Evolutionary conservation across 2,797 vertebrate genomes (phyloP).

Genomic region (Triplophysa bombifrons): DNA sequence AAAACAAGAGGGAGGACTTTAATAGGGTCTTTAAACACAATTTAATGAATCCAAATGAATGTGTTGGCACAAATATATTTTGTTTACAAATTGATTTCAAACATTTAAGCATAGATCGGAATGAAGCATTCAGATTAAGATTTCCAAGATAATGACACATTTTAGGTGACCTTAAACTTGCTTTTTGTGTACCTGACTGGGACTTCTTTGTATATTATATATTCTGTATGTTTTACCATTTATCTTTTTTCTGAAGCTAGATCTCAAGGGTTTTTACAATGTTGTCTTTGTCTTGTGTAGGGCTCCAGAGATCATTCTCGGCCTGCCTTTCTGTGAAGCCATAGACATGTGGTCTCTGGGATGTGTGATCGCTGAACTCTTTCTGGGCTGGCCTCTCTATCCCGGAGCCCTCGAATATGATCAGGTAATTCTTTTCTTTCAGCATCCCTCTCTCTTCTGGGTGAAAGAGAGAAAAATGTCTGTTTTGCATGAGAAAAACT

Average conservation of each 20-base stretch:
- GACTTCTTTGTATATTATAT: too few species aligned
- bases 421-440: conserved; percentile 82
- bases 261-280: not conserved
- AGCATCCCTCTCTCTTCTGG: not conserved
- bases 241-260: not conserved
- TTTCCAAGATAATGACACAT: too few species aligned
- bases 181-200: not conserved
- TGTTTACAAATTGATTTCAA: too few species aligned
- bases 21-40: too few species aligned
- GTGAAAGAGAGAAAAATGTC: too few species aligned
- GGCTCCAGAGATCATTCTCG: conserved; percentile 99
- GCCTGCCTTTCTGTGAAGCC: conserved; percentile 99
- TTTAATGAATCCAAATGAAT: too few species aligned
- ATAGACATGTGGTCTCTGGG: conserved; percentile 99
- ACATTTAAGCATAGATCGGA: too few species aligned
- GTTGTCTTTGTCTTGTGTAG: conserved; percentile 72
- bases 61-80: too few species aligned
- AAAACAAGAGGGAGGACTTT: too few species aligned
- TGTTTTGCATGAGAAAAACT: too few species aligned
- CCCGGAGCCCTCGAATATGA: conserved; percentile 98
- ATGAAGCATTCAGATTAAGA: too few species aligned
- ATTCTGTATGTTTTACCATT: too few species aligned
- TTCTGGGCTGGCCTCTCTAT: conserved; percentile 98
- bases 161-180: not conserved
- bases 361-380: conserved; percentile 98